Base-by-base conservation (phyloP, 2,113 vertebrate species). In the Epinephelus lanceolatus region DNA sequence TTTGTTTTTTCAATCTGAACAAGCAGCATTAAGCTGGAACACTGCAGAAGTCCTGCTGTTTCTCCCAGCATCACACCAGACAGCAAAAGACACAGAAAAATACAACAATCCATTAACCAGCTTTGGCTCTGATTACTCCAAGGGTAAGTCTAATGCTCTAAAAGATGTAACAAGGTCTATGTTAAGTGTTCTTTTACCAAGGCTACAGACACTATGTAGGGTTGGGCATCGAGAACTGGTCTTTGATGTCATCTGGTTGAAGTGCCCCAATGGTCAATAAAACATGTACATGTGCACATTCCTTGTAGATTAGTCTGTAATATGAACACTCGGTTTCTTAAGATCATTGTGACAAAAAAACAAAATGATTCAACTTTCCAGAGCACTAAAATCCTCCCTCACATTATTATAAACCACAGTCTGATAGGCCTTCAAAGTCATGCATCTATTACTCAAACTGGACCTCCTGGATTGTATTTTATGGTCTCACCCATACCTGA, bases 61-160 rank as follows among this genome's bases (percentile, higher is more conserved):
- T 97, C 94, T 96, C 96, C 82, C 96, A 97, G 96, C 95, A 94
- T 97, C 96, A 97, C 97, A 98, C 96, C 97, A 97, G 96, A 93
- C 91, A 90, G 87, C 86, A 86, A 94, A 93, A 92, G 71, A 92
- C 91, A 80, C 92, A 94, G 81, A 86, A 37, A 93, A 93, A 87
- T 76, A 89, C 78, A 56, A 80, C 73, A 71, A 78, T 59, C 53
- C 72, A 78, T 71, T 86, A 56, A 74, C 62, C 76, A 74, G 83
- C 80, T 85, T 88, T 79, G 78, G 72, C 70, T 79, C 69, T 27
- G 76, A 75, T 63, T 79, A 42, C 81, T 86, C 57, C 55, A 30
- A 66, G 62, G 27, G 49, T 56, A 63, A 78, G n/a, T 80, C 17
- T 53, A 71, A 78, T 47, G 30, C 25, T 52, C 51, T 27, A 33